These are phyloP conservation scores for Microplitis manilae DNA, from an alignment of 2,888 invertebrate genomes.

Conservation along the genomic window DNA sequence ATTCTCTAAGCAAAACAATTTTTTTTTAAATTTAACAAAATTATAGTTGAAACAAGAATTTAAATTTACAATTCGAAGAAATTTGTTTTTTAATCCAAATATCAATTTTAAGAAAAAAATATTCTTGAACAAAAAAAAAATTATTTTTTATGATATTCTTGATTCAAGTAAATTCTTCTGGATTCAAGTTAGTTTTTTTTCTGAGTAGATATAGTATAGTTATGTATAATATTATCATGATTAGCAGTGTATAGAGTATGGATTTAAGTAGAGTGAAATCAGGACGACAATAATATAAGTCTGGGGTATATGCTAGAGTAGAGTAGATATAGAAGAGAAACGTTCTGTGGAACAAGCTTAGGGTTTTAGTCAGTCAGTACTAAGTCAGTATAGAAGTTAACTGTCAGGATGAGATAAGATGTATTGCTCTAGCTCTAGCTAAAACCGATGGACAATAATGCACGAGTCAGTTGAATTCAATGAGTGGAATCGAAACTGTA, in stretches of 20 bases:
- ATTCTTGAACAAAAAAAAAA: too few species aligned
- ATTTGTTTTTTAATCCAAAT: too few species aligned
- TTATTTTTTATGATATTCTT: too few species aligned
- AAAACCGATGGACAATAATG: constrained; percentile 20
- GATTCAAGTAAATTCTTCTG: too few species aligned
- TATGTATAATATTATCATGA: too few species aligned
- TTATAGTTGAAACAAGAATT: too few species aligned
- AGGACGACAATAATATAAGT: neutral
- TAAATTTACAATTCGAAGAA: too few species aligned
- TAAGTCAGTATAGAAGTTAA: constrained; percentile 17
- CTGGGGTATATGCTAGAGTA: constrained; percentile 28
- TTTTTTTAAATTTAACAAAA: too few species aligned
- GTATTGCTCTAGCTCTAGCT: neutral
- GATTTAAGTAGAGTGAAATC: neutral
- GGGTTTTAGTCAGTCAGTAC: constrained; percentile 37
- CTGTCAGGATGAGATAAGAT: constrained; percentile 27
- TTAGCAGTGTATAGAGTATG: neutral
- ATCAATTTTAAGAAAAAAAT: too few species aligned
- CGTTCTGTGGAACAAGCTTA: constrained; percentile 47
- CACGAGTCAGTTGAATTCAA: constrained; percentile 18
- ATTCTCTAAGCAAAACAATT: too few species aligned
- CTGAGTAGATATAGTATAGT: too few species aligned
- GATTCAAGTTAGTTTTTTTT: too few species aligned
- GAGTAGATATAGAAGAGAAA: constrained; percentile 27
- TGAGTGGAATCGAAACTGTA: constrained; percentile 10